Percentiles rank a stretch among this genome's conserved stretches.
phyloP scores from a whole-genome alignment of 2,888 invertebrate genomes.

The Meliscaeva auricollis region DNA sequence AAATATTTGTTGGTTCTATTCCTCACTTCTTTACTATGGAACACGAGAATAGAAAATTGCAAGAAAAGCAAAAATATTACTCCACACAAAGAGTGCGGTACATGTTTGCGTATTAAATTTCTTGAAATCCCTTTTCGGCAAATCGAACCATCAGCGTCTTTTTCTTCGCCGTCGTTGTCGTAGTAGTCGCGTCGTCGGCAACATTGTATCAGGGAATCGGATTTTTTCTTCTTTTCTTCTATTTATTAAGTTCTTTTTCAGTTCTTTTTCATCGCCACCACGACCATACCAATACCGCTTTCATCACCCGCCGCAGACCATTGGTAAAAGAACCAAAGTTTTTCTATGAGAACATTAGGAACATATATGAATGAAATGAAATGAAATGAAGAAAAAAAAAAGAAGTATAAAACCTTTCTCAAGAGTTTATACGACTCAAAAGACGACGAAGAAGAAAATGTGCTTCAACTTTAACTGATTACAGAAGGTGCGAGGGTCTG shows the following conservation, averaged over 20 bases:
- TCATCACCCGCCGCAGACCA: constrained; percentile 35
- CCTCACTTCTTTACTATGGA: constrained; percentile 26
- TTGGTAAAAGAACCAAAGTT: constrained; percentile 14
- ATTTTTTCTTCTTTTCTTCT: background rate
- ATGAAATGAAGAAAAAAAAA: constrained; percentile 2
- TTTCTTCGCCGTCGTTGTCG: background rate
- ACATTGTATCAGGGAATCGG: constrained; percentile 45
- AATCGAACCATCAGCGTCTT: constrained; percentile 23
- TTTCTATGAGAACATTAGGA: constrained; percentile 52
- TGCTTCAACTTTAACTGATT: constrained; percentile 74
- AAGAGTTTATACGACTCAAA: constrained; percentile 40
- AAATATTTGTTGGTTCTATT: constrained; percentile 35
- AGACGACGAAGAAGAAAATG: constrained; percentile 60
- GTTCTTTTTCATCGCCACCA: constrained; percentile 6
- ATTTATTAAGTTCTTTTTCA: constrained; percentile 18
- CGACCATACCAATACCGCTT: background rate
- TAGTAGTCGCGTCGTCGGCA: constrained; percentile 3
- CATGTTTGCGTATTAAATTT: constrained; percentile 70
- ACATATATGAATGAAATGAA: constrained; percentile 40
- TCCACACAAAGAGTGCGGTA: constrained; percentile 16
- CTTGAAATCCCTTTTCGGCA: constrained; percentile 72
- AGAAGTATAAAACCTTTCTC: constrained; percentile 45
- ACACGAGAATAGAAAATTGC: constrained; percentile 38
- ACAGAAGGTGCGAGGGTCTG: constrained; percentile 44
- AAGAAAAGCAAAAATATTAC: constrained; percentile 7